phyloP scores from a whole-genome alignment of 1,140 invertebrate species.

The Mya arenaria region DNA sequence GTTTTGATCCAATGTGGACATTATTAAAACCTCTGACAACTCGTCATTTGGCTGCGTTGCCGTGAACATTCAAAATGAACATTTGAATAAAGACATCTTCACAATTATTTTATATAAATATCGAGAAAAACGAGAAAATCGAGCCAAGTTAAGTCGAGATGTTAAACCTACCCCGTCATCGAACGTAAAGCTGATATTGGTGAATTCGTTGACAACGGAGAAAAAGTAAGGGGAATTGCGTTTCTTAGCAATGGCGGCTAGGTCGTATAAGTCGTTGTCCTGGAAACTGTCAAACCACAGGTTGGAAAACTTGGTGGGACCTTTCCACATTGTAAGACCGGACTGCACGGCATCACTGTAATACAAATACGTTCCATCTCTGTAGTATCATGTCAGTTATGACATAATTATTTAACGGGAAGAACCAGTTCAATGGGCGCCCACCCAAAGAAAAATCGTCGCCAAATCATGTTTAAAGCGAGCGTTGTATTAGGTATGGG shows the following conservation, averaged over 20 bases:
- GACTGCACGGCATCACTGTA: background rate
- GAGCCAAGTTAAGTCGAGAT: background rate
- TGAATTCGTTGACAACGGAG: background rate
- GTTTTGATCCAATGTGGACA: too few relatives aligned
- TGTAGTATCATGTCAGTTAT: too few relatives aligned
- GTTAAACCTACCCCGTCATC: conserved; percentile 19
- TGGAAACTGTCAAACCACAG: conserved; percentile 11
- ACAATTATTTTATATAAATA: too few relatives aligned
- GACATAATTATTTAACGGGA: too few relatives aligned
- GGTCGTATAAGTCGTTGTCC: background rate
- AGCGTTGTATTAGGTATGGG: too few relatives aligned
- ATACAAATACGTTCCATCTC: background rate
- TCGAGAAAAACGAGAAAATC: background rate
- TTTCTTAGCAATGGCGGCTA: conserved; percentile 17
- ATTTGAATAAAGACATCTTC: too few relatives aligned
- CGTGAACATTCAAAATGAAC: too few relatives aligned
- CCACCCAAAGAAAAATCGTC: too few relatives aligned
- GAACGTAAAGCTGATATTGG: background rate
- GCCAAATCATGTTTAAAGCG: too few relatives aligned
- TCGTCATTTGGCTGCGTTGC: too few relatives aligned
- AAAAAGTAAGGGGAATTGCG: background rate
- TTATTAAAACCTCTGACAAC: too few relatives aligned
- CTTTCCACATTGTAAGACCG: conserved; percentile 28
- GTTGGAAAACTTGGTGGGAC: background rate
- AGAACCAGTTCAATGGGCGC: too few relatives aligned